Conservation (phyloP, 1,140 invertebrate species). For the Cotesia chilonis region DNA sequence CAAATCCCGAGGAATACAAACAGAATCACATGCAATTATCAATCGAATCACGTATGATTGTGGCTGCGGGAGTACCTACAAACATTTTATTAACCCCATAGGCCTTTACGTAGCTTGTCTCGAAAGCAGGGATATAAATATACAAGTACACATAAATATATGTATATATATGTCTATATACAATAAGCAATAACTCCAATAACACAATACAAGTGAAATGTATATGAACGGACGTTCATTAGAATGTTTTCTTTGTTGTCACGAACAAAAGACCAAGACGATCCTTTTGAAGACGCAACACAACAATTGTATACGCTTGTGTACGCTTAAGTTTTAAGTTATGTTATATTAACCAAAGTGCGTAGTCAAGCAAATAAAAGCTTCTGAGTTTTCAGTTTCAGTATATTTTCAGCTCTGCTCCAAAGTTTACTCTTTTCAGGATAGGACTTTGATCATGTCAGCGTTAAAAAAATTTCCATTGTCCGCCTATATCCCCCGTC, state of each 20-base stretch:
- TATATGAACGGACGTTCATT: slow-evolving; percentile 39
- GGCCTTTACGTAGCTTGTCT: not conserved
- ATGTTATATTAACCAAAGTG: too few relatives aligned
- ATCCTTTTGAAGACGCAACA: not conserved
- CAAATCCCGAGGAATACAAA: not conserved
- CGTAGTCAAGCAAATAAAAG: too few relatives aligned
- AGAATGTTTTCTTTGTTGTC: slow-evolving; percentile 45
- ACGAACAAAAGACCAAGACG: slow-evolving; percentile 19
- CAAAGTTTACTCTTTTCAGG: too few relatives aligned
- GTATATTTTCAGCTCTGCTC: too few relatives aligned
- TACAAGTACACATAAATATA: too few relatives aligned
- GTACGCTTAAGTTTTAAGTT: not conserved
- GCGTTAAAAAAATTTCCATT: slow-evolving; percentile 1
- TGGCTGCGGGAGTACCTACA: slow-evolving; percentile 33
- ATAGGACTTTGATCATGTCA: slow-evolving; percentile 16
- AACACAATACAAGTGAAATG: not conserved
- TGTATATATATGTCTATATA: too few relatives aligned
- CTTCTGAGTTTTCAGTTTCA: too few relatives aligned
- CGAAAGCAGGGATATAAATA: not conserved
- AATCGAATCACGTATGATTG: slow-evolving; percentile 10
- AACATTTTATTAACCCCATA: slow-evolving; percentile 46
- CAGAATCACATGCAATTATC: slow-evolving; percentile 11
- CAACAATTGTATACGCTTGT: not conserved
- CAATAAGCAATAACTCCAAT: not conserved
- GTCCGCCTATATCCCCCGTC: not conserved